These are phyloP conservation scores for Acanthopagrus latus DNA, from an alignment of 2,797 vertebrate species.

Conservation along the genomic window DNA sequence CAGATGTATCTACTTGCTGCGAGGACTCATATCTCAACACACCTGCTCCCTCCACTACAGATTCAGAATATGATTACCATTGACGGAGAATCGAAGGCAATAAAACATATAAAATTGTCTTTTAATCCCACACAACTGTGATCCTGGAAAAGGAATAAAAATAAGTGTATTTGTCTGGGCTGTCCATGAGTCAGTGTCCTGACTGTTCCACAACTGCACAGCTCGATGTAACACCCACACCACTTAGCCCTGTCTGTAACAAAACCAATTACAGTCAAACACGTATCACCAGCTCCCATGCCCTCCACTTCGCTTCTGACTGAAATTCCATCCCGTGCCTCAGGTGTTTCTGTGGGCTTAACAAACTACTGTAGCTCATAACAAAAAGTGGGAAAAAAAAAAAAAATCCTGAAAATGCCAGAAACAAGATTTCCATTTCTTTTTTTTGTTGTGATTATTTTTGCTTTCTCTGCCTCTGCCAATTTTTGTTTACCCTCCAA, in stretches of 20 bases:
- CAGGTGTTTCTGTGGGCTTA: conserved; percentile 50
- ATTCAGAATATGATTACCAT: conserved; percentile 50
- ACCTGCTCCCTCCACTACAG: conserved; percentile 15
- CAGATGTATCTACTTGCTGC: conserved; percentile 42
- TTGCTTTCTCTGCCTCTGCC: neutral
- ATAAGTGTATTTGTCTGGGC: neutral
- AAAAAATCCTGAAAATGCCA: conserved; percentile 8
- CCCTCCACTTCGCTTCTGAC: conserved; percentile 23
- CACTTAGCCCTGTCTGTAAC: conserved; percentile 56
- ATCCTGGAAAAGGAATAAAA: neutral
- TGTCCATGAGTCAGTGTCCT: conserved; percentile 17
- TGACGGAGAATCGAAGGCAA: conserved; percentile 14
- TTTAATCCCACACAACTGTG: neutral
- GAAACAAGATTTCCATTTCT: conserved; percentile 9
- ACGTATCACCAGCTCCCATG: conserved; percentile 48
- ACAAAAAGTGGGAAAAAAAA: conserved; percentile 24
- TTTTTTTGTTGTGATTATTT: conserved; percentile 8
- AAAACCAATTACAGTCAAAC: conserved; percentile 67
- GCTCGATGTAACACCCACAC: conserved; percentile 39
- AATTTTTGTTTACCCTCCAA: conserved; percentile 41
- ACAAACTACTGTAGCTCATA: conserved; percentile 32
- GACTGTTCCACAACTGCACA: conserved; percentile 25
- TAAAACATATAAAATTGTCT: neutral
- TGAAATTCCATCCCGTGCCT: conserved; percentile 50
- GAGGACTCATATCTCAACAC: conserved; percentile 29